A percentile compares a stretch with the other conserved stretches of the same genome.
Conservation (phyloP, 2,113 vertebrate genomes). For the Cynocephalus volans region DNA sequence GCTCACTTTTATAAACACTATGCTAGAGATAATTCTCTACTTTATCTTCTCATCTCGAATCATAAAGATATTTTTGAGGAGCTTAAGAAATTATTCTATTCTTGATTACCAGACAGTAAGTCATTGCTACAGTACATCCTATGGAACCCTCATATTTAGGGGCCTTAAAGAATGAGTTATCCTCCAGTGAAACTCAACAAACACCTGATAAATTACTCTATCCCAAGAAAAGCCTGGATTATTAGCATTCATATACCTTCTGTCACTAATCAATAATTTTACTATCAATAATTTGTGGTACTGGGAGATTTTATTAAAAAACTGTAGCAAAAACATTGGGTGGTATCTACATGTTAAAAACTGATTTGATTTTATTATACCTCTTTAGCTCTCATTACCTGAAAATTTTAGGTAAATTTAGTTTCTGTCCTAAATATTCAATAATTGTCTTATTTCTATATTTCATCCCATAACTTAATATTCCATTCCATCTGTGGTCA, state of each 20-base stretch:
- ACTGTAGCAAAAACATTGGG: not conserved
- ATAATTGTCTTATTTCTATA: not conserved
- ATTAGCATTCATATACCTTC: not conserved
- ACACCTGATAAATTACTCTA: not conserved
- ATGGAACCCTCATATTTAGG: not conserved
- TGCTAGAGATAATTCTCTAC: not conserved
- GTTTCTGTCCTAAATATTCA: not conserved
- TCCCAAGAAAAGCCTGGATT: not conserved
- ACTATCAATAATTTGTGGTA: not conserved
- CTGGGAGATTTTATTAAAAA: not conserved
- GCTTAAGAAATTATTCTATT: not conserved
- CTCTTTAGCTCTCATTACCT: slow-evolving; percentile 44
- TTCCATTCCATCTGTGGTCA: slow-evolving; percentile 33
- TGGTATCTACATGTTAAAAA: not conserved
- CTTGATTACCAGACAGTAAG: not conserved
- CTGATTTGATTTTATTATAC: not conserved
- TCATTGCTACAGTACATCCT: not conserved
- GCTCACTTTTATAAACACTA: not conserved
- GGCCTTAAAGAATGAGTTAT: not conserved
- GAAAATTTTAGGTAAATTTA: slow-evolving; percentile 13
- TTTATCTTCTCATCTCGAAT: not conserved
- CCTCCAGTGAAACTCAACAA: not conserved
- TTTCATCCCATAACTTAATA: slow-evolving; percentile 19
- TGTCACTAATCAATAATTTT: not conserved
- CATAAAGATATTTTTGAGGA: not conserved